Conservation (phyloP, 1,140 invertebrate genomes). For the Drosophila sechellia region DNA sequence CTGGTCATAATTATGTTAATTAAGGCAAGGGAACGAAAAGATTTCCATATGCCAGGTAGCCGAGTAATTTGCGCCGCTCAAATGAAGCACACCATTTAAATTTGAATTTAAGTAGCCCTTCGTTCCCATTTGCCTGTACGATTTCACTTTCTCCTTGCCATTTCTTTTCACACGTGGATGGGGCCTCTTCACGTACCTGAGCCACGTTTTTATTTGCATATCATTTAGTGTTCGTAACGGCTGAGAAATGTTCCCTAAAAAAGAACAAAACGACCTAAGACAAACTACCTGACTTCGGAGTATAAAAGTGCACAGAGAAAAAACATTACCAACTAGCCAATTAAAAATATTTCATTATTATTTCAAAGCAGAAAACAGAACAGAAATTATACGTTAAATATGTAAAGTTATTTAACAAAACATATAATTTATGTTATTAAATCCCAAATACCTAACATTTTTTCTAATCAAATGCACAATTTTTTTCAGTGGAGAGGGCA, state of each 20-base stretch:
- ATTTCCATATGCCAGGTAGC: constrained; percentile 40
- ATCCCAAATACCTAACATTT: background rate
- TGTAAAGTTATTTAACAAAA: too few relatives aligned
- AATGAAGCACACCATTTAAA: constrained; percentile 78
- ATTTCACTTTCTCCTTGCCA: background rate
- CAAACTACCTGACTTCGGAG: constrained; percentile 54
- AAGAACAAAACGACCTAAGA: constrained; percentile 47
- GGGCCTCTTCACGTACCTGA: constrained; percentile 23
- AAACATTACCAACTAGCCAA: too few relatives aligned
- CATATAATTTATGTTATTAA: background rate
- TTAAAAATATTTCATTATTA: background rate
- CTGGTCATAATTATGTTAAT: constrained; percentile 74
- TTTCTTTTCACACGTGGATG: constrained; percentile 14
- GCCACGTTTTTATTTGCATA: constrained; percentile 78
- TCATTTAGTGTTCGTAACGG: constrained; percentile 68
- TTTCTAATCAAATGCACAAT: background rate
- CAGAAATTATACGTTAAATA: too few relatives aligned
- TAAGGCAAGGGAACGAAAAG: constrained; percentile 46
- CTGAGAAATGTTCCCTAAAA: constrained; percentile 51
- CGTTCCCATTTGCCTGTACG: constrained; percentile 1
- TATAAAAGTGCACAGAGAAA: constrained; percentile 6
- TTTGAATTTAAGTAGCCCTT: constrained; percentile 73
- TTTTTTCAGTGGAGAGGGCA: constrained; percentile 7
- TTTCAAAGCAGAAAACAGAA: too few relatives aligned
- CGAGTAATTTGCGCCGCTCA: constrained; percentile 42